Conservation (phyloP, 2,113 vertebrate species). For the Bambusicola thoracicus region DNA sequence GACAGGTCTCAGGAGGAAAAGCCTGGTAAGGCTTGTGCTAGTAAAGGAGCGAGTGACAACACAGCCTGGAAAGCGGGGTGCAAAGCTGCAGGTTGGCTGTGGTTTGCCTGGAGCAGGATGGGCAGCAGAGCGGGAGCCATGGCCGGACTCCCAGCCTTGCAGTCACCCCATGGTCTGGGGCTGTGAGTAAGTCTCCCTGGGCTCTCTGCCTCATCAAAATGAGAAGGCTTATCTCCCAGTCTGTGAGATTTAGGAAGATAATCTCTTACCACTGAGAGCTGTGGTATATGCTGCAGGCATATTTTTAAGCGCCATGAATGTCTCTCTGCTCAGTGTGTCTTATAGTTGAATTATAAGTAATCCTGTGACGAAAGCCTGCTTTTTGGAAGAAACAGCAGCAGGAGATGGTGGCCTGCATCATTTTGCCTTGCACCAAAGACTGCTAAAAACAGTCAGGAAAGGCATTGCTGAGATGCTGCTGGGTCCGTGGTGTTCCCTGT, state of each 20-base stretch:
- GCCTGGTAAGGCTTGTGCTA: conserved; percentile 3
- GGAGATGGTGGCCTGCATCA: background rate
- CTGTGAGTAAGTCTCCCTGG: background rate
- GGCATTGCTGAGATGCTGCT: background rate
- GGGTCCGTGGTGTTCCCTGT: background rate
- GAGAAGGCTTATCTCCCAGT: conserved; percentile 4
- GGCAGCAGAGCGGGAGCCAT: background rate
- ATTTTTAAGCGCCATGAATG: background rate
- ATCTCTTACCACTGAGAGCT: conserved; percentile 32
- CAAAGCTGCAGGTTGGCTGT: background rate
- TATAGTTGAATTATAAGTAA: background rate
- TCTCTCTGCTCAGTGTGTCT: background rate
- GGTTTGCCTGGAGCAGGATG: background rate
- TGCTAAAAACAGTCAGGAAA: background rate
- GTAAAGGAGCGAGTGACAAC: background rate
- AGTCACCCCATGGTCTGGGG: background rate
- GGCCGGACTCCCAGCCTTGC: background rate
- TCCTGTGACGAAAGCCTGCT: background rate
- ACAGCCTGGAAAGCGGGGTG: background rate
- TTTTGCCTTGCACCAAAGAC: background rate
- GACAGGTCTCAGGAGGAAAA: background rate
- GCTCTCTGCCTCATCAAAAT: background rate
- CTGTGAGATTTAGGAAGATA: conserved; percentile 14
- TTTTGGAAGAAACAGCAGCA: background rate
- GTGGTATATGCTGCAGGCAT: background rate